A percentile compares a stretch with the other conserved stretches of the same genome.
These are phyloP conservation scores for Dipus sagitta DNA, from an alignment of 2,797 vertebrate species.

Conservation along the genomic window DNA sequence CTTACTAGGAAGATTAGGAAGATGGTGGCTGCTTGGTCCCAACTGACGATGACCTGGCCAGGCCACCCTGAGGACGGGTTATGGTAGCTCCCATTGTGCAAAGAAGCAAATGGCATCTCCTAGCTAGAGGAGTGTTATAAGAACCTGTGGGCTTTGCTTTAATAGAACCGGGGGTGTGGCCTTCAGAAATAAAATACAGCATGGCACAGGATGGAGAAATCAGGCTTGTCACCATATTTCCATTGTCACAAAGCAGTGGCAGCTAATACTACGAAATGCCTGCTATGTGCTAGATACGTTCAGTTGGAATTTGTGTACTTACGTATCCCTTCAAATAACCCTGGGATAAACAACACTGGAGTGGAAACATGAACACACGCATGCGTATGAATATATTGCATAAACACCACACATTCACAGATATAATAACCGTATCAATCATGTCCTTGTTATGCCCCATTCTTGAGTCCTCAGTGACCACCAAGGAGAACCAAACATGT, in stretches of 20 bases:
- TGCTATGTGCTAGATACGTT: background rate
- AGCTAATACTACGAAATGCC: background rate
- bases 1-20: no score
- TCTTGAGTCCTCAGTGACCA: no score
- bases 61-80: background rate
- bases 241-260: background rate
- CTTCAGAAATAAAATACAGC: background rate
- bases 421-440: background rate
- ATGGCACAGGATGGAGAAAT: background rate
- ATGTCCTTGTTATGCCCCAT: background rate
- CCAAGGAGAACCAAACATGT: no score
- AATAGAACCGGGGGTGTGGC: background rate
- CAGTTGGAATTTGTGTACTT: background rate
- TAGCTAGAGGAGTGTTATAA: background rate
- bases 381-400: background rate
- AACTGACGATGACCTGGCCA: no score
- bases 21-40: background rate
- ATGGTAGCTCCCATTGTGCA: background rate
- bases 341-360: background rate
- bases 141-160: background rate
- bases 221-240: background rate
- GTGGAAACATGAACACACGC: background rate
- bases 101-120: background rate
- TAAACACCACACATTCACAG: background rate
- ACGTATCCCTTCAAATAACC: background rate